Evolutionary conservation across 2,888 invertebrate genomes (phyloP).

Genomic region (Phaedon cochleariae): DNA sequence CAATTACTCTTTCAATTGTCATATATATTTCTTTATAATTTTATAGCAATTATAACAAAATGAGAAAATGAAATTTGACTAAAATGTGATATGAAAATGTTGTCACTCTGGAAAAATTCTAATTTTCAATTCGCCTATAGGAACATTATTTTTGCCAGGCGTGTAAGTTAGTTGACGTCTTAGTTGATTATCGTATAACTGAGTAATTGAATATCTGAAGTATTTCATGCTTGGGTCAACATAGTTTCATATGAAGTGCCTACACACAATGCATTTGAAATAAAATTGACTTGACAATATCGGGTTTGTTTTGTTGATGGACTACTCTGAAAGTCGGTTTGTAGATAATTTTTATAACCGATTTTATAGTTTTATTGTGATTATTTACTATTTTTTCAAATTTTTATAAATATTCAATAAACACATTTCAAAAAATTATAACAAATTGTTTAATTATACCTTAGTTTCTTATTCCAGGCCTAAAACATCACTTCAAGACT

Average conservation of each 20-base stretch:
- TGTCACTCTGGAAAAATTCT: no score
- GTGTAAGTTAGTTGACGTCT: no score
- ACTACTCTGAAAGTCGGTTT: conserved; percentile 54
- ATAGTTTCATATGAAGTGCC: conserved; percentile 55
- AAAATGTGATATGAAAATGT: no score
- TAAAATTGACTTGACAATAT: conserved; percentile 49
- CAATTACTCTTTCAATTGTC: no score
- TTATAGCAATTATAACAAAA: no score
- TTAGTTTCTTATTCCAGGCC: conserved; percentile 61
- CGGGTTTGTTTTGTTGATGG: conserved; percentile 43
- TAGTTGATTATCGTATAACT: no score
- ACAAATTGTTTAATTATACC: conserved; percentile 58
- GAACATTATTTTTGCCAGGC: no score
- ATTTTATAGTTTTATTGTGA: conserved; percentile 49
- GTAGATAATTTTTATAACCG: conserved; percentile 47
- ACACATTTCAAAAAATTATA: conserved; percentile 51
- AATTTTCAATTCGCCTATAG: no score
- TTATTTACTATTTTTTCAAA: conserved; percentile 54
- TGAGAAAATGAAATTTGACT: no score
- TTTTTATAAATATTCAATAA: conserved; percentile 55
- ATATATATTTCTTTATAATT: no score
- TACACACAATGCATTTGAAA: conserved; percentile 39
- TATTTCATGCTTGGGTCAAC: conserved; percentile 39
- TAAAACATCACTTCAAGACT: conserved; percentile 62
- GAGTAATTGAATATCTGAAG: no score